A percentile compares a stretch with the other conserved stretches of the same genome.
These are phyloP conservation scores for Antigone vipio DNA, from an alignment of 2,113 vertebrate species.

Conservation along the genomic window DNA sequence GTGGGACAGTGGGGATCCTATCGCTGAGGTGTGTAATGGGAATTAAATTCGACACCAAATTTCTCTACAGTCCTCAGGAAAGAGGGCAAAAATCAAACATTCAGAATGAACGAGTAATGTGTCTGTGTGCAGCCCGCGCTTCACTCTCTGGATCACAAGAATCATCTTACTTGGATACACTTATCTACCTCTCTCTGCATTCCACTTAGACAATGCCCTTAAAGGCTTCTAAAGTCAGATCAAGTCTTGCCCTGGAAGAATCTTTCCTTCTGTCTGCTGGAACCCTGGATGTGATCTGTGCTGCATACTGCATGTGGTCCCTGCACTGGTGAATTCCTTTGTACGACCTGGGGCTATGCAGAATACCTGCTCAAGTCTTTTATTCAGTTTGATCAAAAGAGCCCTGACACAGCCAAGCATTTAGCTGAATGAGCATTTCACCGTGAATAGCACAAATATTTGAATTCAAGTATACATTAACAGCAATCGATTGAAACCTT, in stretches of 20 bases:
- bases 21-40: not conserved
- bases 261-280: not conserved
- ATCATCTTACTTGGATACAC: not conserved
- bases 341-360: slow-evolving; percentile 11
- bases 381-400: slow-evolving; percentile 57
- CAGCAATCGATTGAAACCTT: slow-evolving; percentile 58
- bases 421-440: slow-evolving; percentile 58
- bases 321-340: not conserved
- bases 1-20: not conserved
- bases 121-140: not conserved
- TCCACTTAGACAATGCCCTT: not conserved
- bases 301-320: not conserved
- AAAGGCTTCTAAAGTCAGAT: not conserved
- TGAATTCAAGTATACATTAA: slow-evolving; percentile 70
- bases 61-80: not conserved
- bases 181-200: not conserved
- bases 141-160: not conserved
- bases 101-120: not conserved
- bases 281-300: not conserved
- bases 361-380: slow-evolving; percentile 64
- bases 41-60: not conserved
- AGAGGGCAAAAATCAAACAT: not conserved
- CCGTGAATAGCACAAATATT: slow-evolving; percentile 74
- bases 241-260: not conserved
- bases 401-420: slow-evolving; percentile 49